Evolutionary conservation across 2,888 invertebrate genomes (phyloP), one percentile per base, ranked within the genome.

Genomic region (Scaptomyza caliginosa): DNA sequence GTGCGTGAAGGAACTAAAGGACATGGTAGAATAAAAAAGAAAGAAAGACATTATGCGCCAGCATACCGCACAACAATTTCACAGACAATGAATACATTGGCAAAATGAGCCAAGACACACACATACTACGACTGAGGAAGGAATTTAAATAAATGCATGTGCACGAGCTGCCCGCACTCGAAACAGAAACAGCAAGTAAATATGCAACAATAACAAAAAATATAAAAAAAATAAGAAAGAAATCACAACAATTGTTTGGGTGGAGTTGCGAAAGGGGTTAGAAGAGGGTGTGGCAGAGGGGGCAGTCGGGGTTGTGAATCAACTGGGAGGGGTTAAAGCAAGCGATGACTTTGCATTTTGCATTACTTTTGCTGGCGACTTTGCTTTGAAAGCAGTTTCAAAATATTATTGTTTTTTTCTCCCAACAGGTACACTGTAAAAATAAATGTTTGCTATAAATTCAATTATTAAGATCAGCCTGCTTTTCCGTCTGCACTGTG

Each of bases 81-180:
- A 81, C 81, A 81, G 82, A 87, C 87, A 81, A 81, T 81, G 81
- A 81, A 87, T 87, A 85, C 87, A 84, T 81, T 81, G 81, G 71
- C 67, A 56, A 87, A 81, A 81, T 84, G 86, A 84, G 79, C 34
- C 48, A 67, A 52, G 71, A 55, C 64, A 58, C 21, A 26, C 36
- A 26, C 21, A 30, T 39, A 36, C 28, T 34, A 55, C 48, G 8
- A 45, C 56, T 57, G 63, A 82, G 74, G 65, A 55, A 69, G 74
- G 65, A 85, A 87, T 85, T 87, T 86, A 88, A 82, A 87, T 82
- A 82, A 82, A 87, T 82, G 86, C 82, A 82, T 85, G 86, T 85
- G 86, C 87, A 82, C 86, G 88, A 72, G 67, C 67, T 65, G 77
- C 58, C 74, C 59, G 67, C 63, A 64, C 59, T 64, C 48, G 28